A percentile compares a stretch with the other conserved stretches of the same genome.
These are phyloP conservation scores for Aix galericulata DNA, from an alignment of 2,113 vertebrate genomes.

Conservation along the genomic window DNA sequence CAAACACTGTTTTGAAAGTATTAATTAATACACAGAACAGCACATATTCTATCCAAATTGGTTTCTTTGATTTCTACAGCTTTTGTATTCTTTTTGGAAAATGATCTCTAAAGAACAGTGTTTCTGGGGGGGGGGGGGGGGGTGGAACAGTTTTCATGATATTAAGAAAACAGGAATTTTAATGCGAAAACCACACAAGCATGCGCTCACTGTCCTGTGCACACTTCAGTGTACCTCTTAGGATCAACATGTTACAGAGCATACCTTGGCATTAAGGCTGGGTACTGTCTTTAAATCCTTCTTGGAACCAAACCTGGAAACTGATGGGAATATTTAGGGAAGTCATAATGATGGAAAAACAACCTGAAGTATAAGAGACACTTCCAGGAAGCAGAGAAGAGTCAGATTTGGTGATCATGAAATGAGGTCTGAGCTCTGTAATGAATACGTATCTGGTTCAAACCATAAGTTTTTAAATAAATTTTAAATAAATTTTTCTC, in stretches of 20 bases:
- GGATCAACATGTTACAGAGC: not conserved
- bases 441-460: not conserved
- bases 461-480: not conserved
- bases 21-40: not conserved
- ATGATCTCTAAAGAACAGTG: not conserved
- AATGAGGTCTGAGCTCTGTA: not conserved
- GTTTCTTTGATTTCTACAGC: not conserved
- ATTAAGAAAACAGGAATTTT: too few relatives aligned
- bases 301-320: not conserved
- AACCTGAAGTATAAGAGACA: not conserved
- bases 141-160: not conserved
- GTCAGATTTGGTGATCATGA: not conserved
- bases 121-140: too few relatives aligned
- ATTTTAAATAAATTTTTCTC: not conserved
- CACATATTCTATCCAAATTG: not conserved
- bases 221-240: not conserved
- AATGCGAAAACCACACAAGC: not conserved
- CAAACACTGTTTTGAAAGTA: not conserved
- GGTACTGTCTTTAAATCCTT: not conserved
- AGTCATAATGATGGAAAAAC: rapidly evolving
- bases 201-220: too few relatives aligned
- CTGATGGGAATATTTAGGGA: not conserved
- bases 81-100: not conserved
- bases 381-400: not conserved
- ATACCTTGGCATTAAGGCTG: not conserved